These are phyloP conservation scores for Micrastur ruficollis DNA, from an alignment of 2,797 vertebrate genomes.

Conservation along the genomic window DNA sequence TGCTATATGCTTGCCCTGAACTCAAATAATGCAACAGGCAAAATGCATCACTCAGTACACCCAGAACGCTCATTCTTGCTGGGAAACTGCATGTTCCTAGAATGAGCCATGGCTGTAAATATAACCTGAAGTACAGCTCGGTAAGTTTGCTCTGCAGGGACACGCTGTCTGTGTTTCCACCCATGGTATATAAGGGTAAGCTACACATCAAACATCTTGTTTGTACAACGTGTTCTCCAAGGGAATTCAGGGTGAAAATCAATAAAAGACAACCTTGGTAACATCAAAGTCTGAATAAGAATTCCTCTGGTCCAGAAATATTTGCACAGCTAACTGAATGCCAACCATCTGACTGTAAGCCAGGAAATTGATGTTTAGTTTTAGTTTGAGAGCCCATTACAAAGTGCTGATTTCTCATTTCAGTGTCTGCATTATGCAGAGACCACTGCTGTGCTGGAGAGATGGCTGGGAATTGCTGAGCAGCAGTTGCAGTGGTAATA, in stretches of 20 bases:
- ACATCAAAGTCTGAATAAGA: not conserved
- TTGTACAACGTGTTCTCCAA: rapidly evolving
- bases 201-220: not conserved
- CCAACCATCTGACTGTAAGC: not conserved
- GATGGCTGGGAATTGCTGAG: not conserved
- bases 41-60: rapidly evolving
- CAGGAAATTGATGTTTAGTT: conserved; percentile 13
- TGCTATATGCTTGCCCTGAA: not conserved
- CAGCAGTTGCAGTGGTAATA: not conserved
- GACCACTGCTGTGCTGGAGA: not conserved
- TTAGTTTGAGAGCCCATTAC: conserved; percentile 19
- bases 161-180: rapidly evolving
- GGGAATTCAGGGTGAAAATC: not conserved
- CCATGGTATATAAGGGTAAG: rapidly evolving
- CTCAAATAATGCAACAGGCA: not conserved
- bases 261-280: not conserved
- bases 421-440: not conserved
- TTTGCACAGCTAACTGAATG: not conserved
- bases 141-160: not conserved
- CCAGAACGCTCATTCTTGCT: not conserved
- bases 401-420: conserved; percentile 41
- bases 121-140: not conserved
- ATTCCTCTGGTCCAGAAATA: not conserved
- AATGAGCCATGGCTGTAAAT: not conserved
- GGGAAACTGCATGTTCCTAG: not conserved